These are phyloP conservation scores for Agrilus cyanescens DNA, from an alignment of 2,888 invertebrate species.

Conservation along the genomic window DNA sequence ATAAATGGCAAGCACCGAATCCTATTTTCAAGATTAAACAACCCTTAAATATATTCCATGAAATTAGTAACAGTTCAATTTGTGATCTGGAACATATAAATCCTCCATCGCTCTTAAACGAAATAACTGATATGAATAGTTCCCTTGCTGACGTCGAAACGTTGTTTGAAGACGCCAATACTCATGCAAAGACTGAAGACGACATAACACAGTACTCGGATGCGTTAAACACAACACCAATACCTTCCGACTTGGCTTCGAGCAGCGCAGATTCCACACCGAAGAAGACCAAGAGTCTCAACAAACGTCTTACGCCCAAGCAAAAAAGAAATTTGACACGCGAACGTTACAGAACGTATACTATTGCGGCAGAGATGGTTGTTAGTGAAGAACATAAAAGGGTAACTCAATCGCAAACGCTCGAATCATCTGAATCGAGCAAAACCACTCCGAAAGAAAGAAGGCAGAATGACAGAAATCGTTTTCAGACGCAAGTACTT, in stretches of 20 bases:
- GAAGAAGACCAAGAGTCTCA: constrained; percentile 39
- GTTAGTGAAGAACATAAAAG: constrained; percentile 33
- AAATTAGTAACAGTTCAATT: constrained; percentile 31
- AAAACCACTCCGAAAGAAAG: constrained; percentile 53
- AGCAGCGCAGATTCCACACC: constrained; percentile 70
- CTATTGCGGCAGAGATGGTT: constrained; percentile 53
- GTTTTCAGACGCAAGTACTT: constrained; percentile 57
- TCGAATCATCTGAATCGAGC: constrained; percentile 16
- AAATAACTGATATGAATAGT: constrained; percentile 47
- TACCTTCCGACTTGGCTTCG: constrained; percentile 49
- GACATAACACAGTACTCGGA: constrained; percentile 34
- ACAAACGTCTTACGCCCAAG: constrained; percentile 54
- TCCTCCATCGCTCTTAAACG: constrained; percentile 61
- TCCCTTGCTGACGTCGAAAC: constrained; percentile 40
- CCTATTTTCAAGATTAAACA: constrained; percentile 45
- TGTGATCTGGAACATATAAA: constrained; percentile 58
- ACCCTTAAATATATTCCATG: constrained; percentile 32
- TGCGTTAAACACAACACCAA: constrained; percentile 47
- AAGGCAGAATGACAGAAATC: constrained; percentile 50
- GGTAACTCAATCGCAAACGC: constrained; percentile 2
- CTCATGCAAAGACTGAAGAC: constrained; percentile 33
- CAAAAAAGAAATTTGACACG: constrained; percentile 63
- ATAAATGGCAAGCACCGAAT: constrained; percentile 16
- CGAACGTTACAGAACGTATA: constrained; percentile 74
- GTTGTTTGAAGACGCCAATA: constrained; percentile 39